Evolutionary conservation across 2,888 invertebrate species (phyloP).

Genomic region (Tinea semifulvella): DNA sequence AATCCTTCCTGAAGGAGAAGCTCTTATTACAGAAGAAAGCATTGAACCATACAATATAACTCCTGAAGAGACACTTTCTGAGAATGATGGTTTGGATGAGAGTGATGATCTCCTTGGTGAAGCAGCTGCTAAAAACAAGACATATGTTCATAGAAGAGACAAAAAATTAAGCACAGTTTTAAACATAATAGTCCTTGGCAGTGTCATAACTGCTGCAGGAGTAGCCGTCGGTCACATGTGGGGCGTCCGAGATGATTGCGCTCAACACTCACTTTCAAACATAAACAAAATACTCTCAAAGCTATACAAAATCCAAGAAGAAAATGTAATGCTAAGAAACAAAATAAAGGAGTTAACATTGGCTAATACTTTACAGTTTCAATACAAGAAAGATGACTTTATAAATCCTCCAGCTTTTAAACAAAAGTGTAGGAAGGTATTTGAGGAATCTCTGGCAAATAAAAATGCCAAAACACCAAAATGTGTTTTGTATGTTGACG

Average conservation of each 20-base stretch:
- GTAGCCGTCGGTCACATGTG: slow-evolving; percentile 62
- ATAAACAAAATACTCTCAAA: slow-evolving; percentile 57
- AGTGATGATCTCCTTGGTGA: slow-evolving; percentile 43
- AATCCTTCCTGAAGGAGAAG: slow-evolving; percentile 25
- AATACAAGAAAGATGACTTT: slow-evolving; percentile 29
- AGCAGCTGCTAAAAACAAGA: slow-evolving; percentile 42
- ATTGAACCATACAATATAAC: slow-evolving; percentile 20
- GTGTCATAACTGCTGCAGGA: slow-evolving; percentile 57
- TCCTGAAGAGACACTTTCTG: slow-evolving; percentile 12
- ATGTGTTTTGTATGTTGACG: slow-evolving; percentile 33
- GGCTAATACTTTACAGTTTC: slow-evolving; percentile 30
- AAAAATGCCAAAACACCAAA: slow-evolving; percentile 38
- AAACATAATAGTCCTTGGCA: slow-evolving; percentile 55
- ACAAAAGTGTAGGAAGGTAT: slow-evolving; percentile 49
- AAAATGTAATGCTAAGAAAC: slow-evolving; percentile 50
- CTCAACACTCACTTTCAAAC: slow-evolving; percentile 39
- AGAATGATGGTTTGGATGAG: slow-evolving; percentile 25
- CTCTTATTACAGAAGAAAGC: slow-evolving; percentile 25
- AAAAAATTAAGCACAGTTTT: slow-evolving; percentile 55
- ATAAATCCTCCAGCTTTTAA: slow-evolving; percentile 30
- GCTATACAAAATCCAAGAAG: slow-evolving; percentile 58
- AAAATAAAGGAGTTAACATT: slow-evolving; percentile 49
- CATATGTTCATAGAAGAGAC: slow-evolving; percentile 57
- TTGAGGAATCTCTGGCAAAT: slow-evolving; percentile 46
- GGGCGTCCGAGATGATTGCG: slow-evolving; percentile 56